Evolutionary conservation across 2,888 invertebrate genomes (phyloP).

Genomic region (Drosophila putrida): DNA sequence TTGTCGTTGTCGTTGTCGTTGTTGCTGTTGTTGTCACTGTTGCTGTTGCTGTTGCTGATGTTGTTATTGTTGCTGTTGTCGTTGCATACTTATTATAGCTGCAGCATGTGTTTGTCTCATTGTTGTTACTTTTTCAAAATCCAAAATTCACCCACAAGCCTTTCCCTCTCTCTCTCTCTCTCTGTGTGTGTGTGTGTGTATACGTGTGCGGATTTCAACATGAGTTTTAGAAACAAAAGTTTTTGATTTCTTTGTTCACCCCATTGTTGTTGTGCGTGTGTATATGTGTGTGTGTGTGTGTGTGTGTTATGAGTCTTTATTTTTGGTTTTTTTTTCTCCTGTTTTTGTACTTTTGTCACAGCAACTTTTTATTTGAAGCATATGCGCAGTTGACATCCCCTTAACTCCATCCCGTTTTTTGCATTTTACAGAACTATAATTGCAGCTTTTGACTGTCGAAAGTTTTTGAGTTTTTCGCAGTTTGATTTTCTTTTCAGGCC

Average conservation of each 20-base stretch:
- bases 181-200: conserved; percentile 35
- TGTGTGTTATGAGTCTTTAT: conserved; percentile 5
- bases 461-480: conserved; percentile 58
- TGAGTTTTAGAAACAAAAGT: conserved; percentile 81
- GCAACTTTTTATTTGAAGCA: conserved; percentile 58
- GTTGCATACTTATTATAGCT: conserved; percentile 74
- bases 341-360: conserved; percentile 49
- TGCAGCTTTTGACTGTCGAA: conserved; percentile 63
- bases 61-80: conserved; percentile 1
- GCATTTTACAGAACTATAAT: conserved; percentile 50
- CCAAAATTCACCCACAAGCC: conserved; percentile 66
- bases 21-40: background rate
- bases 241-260: conserved; percentile 75
- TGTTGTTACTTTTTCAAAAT: conserved; percentile 49
- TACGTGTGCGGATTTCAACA: conserved; percentile 71
- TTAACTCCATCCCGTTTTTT: background rate
- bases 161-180: too few species aligned
- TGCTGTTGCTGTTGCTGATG: conserved; percentile 11
- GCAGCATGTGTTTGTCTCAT: conserved; percentile 71
- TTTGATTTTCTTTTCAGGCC: conserved; percentile 60
- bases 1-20: conserved; percentile 24
- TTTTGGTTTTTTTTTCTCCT: too few species aligned
- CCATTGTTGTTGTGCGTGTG: conserved; percentile 36
- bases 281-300: conserved; percentile 6
- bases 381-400: conserved; percentile 35